These are phyloP conservation scores for Dendrocincla fuliginosa DNA, from an alignment of 2,797 vertebrate genomes.

Conservation along the genomic window DNA sequence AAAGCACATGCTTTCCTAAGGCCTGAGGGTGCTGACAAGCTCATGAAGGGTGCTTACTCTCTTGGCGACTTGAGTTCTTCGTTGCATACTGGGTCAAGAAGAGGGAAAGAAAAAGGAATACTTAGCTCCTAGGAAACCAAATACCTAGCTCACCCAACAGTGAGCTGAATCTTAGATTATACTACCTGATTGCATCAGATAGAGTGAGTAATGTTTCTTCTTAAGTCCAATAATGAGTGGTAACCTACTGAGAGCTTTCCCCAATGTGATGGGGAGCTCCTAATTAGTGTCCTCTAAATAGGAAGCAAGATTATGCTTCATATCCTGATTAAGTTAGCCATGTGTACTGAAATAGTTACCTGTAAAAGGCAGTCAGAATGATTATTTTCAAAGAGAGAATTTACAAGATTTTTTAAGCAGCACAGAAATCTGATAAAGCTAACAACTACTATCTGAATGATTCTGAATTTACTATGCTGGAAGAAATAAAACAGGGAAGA, in stretches of 20 bases:
- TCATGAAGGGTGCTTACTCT: background rate
- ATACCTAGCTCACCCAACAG: background rate
- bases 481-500: background rate
- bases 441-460: background rate
- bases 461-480: background rate
- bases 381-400: background rate
- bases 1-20: background rate
- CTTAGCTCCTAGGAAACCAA: background rate
- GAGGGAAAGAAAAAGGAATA: background rate
- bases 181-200: background rate
- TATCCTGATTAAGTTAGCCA: background rate
- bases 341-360: background rate
- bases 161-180: background rate
- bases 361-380: background rate
- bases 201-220: background rate
- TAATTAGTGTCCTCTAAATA: background rate
- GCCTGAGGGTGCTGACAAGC: background rate
- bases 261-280: background rate
- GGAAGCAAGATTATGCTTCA: background rate
- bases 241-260: background rate
- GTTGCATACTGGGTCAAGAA: background rate
- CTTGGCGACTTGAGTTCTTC: background rate
- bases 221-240: background rate
- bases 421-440: background rate
- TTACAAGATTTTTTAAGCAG: background rate